Percentiles rank a stretch among this genome's conserved stretches.
phyloP scores from a whole-genome alignment of 37 sponge, comb jelly and placozoan genomes.

The Petrosia ficiformis region DNA sequence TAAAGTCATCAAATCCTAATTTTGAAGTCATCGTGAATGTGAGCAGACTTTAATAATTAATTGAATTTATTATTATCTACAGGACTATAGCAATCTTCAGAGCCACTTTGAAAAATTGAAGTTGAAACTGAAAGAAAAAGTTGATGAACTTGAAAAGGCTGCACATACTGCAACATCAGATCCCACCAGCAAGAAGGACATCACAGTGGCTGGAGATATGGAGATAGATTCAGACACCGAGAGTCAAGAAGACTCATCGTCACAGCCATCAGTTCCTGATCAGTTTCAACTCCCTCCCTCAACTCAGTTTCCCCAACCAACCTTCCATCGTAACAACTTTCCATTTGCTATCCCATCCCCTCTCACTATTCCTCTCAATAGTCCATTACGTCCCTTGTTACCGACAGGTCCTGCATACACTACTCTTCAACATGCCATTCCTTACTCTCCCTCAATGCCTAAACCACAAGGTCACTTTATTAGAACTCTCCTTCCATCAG shows the following conservation, averaged over 20 bases:
- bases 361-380: background rate
- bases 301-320: background rate
- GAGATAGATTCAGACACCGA: slow-evolving; percentile 75
- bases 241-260: background rate
- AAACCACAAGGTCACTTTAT: background rate
- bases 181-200: slow-evolving; percentile 64
- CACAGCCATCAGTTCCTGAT: background rate
- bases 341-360: background rate
- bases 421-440: background rate
- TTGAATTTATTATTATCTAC: background rate
- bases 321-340: background rate
- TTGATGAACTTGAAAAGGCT: slow-evolving; percentile 54
- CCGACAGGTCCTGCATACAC: background rate
- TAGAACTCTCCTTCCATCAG: background rate
- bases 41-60: no score
- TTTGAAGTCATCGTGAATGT: no score
- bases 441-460: background rate
- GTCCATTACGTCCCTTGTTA: background rate
- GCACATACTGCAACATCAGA: slow-evolving; percentile 72
- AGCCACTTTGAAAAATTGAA: slow-evolving; percentile 3
- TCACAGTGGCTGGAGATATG: slow-evolving; percentile 86
- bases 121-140: slow-evolving; percentile 37
- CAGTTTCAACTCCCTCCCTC: background rate
- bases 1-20: no score
- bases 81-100: slow-evolving; percentile 45